Conservation (phyloP, 2,888 invertebrate genomes). For the Cotesia congregata region DNA sequence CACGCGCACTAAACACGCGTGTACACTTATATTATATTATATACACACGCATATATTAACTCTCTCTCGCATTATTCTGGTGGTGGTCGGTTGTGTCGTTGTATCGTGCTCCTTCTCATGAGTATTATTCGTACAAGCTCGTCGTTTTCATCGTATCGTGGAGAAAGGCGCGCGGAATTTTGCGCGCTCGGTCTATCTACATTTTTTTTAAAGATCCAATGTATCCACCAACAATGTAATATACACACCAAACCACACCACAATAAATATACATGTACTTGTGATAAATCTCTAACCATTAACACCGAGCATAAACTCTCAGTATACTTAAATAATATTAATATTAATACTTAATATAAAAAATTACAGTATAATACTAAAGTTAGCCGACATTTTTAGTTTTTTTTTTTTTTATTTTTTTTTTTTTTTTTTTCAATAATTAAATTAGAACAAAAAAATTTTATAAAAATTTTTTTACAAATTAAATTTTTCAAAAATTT, state of each 20-base stretch:
- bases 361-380: too few species aligned
- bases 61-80: constrained; percentile 1
- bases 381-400: too few species aligned
- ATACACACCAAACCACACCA: neutral
- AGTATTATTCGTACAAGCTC: neutral
- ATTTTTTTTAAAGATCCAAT: neutral
- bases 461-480: too few species aligned
- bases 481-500: too few species aligned
- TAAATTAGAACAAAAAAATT: too few species aligned
- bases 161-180: constrained; percentile 39
- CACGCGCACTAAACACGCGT: constrained; percentile 41
- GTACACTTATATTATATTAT: constrained; percentile 37
- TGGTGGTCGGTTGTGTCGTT: neutral
- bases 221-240: neutral
- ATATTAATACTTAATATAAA: too few species aligned
- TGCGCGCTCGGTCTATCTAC: constrained; percentile 27
- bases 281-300: neutral
- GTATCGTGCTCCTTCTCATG: neutral
- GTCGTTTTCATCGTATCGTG: neutral
- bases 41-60: neutral
- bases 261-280: neutral
- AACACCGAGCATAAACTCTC: neutral
- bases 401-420: too few species aligned
- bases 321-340: too few species aligned
- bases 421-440: too few species aligned